These are phyloP conservation scores for Pangasianodon gigas DNA, from an alignment of 2,113 vertebrate genomes.

Conservation along the genomic window DNA sequence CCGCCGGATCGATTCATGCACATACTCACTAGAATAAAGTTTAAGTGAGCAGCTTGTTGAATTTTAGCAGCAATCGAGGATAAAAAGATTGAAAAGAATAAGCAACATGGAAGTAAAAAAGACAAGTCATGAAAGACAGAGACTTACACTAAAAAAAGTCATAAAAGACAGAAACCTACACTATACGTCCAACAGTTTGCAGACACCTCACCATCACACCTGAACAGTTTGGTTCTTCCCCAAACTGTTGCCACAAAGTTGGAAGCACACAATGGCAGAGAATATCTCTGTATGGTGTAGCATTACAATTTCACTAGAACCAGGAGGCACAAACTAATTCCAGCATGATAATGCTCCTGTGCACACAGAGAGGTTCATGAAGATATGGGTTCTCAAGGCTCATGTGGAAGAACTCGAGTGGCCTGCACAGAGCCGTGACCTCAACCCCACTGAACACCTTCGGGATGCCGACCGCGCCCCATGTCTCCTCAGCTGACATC, in stretches of 20 bases:
- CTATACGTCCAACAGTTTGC: no score
- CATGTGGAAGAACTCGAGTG: no score
- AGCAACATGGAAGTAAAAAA: neutral
- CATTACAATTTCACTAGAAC: neutral
- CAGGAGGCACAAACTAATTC: neutral
- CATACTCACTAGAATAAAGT: slow-evolving; percentile 78
- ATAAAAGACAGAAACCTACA: neutral
- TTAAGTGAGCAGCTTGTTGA: neutral
- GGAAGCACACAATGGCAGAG: neutral
- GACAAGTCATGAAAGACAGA: neutral
- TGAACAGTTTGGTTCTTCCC: no score
- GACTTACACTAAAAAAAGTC: neutral
- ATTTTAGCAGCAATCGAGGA: neutral
- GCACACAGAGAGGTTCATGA: neutral
- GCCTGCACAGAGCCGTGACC: neutral
- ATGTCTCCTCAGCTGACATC: neutral
- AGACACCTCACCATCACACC: neutral
- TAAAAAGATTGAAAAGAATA: neutral
- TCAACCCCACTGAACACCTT: neutral
- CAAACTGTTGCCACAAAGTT: neutral
- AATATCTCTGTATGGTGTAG: neutral
- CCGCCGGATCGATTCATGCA: slow-evolving; percentile 81
- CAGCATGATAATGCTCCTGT: neutral
- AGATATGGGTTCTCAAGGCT: neutral
- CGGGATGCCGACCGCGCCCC: neutral